Base-by-base conservation (phyloP, 1,140 invertebrate species). In the Trichoplusia ni region DNA sequence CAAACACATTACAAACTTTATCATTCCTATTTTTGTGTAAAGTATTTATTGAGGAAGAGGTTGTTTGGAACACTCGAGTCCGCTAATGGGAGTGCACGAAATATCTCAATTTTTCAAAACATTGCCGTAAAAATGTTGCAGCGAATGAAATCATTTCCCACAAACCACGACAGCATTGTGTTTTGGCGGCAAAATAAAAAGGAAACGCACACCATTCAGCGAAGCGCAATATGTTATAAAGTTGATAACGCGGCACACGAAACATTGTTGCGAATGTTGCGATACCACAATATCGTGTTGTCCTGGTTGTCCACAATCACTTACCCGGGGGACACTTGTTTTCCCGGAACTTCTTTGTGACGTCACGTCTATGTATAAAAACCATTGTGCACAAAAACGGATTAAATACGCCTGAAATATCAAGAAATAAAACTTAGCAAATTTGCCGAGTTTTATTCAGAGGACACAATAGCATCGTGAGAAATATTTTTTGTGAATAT, bases 151-250 rank as follows among this genome's bases (percentile, higher is more conserved):
- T 56, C 21, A 16, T 37, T 51, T 21, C 16, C 14, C 16, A 4
- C 29, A 33, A 51, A 25, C 27, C 21, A 2, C 33, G 2, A 4
- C 51, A 56, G 23, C 11, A 29, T 38, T 56, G 51, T 54, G 21
- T 53, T 53, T 27, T 56, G 13, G 51, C 11, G 51, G 51, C 1
- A 13, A 37, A 56, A 54, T 54, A 54, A 56, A 51, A 56, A 56
- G 21, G 19, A 56, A 38, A 40, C 21, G 51, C 51, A 37, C 9
- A 4, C 51, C 13, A 56, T 38, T 40, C 35, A 35, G 27, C 3
- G 14, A 8, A 2, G 11, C 7, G 23, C 19, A 40, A 56, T 56
- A 56, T 38, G 51, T 56, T 56, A 56, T 25, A 40, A 56, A 56
- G 5, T 38, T 56, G 51, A 56, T 38, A 56, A 56, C 44, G 42